phyloP scores from a whole-genome alignment of 2,797 vertebrate genomes.

The Phoeniculus purpureus region DNA sequence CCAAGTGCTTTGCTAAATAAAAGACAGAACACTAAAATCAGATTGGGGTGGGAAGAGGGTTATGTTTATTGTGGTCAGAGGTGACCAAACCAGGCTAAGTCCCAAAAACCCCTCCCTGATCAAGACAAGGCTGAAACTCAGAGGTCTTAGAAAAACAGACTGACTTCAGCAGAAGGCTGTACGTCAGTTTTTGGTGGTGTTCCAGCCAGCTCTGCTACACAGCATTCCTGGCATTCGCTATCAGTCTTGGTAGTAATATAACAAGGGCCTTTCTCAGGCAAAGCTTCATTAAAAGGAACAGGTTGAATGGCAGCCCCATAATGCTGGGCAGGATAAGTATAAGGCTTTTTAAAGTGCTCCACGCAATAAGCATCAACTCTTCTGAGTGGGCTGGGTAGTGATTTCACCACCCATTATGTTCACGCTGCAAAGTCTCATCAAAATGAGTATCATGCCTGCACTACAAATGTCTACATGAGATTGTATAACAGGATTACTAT shows the following conservation, averaged over 20 bases:
- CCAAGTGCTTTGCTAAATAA: background rate
- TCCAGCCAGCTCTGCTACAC: background rate
- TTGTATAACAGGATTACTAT: background rate
- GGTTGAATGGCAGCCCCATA: background rate
- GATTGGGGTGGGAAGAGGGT: background rate
- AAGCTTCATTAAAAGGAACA: background rate
- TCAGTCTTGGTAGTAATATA: background rate
- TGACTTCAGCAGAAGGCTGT: background rate
- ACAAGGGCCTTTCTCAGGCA: background rate
- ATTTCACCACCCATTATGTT: slow-evolving; percentile 4
- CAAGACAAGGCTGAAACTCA: background rate
- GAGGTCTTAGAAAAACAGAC: background rate
- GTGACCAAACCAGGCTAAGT: background rate
- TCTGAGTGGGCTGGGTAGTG: background rate
- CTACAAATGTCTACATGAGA: background rate
- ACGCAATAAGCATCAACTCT: background rate
- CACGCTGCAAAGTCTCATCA: background rate
- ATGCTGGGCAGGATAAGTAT: background rate
- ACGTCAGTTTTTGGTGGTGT: background rate
- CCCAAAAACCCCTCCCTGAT: background rate
- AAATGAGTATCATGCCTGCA: background rate
- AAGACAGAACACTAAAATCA: background rate
- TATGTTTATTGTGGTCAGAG: background rate
- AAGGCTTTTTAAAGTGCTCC: background rate
- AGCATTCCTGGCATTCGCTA: background rate